Evolutionary conservation across 2,113 vertebrate genomes (phyloP).

Genomic region (Trinectes maculatus): DNA sequence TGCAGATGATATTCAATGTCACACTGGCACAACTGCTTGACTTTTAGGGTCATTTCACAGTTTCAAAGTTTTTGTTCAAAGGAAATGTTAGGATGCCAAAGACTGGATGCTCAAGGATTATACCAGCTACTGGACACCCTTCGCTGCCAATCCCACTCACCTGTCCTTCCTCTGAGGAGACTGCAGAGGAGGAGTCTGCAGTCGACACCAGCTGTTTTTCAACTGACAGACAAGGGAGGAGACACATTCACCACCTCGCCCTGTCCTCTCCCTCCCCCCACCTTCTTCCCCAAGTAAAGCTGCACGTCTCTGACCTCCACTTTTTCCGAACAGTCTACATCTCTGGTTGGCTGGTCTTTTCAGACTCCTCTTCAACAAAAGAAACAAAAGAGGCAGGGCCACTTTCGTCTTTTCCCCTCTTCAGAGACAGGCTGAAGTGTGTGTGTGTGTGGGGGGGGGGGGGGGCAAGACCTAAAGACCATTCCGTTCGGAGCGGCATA

Average conservation of each 20-base stretch:
- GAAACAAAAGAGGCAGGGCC: constrained; percentile 73
- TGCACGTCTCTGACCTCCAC: constrained; percentile 28
- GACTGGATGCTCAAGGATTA: neutral
- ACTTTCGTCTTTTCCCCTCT: constrained; percentile 50
- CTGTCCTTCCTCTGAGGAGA: constrained; percentile 51
- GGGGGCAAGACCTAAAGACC: constrained; percentile 22
- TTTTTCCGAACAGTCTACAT: constrained; percentile 22
- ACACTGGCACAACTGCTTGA: neutral
- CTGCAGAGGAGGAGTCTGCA: constrained; percentile 4
- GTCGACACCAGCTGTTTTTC: constrained; percentile 69
- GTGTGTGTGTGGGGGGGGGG: neutral
- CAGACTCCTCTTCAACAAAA: constrained; percentile 77
- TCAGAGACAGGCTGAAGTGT: constrained; percentile 31
- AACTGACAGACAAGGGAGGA: constrained; percentile 46
- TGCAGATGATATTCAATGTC: constrained; percentile 49
- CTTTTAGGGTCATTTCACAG: neutral
- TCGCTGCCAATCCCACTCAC: constrained; percentile 60
- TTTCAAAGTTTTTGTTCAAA: neutral
- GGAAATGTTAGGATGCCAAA: neutral
- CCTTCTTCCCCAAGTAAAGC: constrained; percentile 14
- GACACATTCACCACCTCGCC: constrained; percentile 5
- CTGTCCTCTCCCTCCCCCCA: neutral
- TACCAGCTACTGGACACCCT: constrained; percentile 51
- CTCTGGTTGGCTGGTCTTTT: constrained; percentile 77
- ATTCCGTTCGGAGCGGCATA: constrained; percentile 18